Conservation (phyloP, 1,140 invertebrate genomes). For the Drosophila obscura region DNA sequence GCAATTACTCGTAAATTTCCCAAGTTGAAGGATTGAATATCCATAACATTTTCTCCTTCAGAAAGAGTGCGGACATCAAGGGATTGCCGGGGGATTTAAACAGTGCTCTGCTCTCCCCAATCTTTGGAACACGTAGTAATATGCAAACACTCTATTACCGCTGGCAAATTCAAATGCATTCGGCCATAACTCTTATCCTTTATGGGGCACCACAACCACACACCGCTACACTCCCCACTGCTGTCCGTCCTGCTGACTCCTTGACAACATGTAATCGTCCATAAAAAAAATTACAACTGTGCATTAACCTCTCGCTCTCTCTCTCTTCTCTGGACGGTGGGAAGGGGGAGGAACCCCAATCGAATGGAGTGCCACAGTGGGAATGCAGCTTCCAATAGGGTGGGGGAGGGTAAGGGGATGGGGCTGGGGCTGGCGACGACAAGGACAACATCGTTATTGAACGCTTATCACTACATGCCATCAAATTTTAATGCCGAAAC, state of each 20-base stretch:
- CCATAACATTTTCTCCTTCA: conserved; percentile 26
- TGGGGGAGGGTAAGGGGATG: not conserved
- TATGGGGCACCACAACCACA: conserved; percentile 52
- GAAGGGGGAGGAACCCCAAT: conserved; percentile 32
- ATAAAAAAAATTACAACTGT: conserved; percentile 82
- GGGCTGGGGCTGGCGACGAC: conserved; percentile 49
- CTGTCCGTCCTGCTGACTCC: conserved; percentile 42
- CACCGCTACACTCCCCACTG: not conserved
- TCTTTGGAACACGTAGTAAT: conserved; percentile 8
- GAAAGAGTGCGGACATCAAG: conserved; percentile 5
- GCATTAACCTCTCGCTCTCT: conserved; percentile 68
- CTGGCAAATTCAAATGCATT: conserved; percentile 79
- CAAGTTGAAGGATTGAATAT: conserved; percentile 18
- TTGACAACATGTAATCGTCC: conserved; percentile 78
- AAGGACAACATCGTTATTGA: conserved; percentile 69
- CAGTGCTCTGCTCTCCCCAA: conserved; percentile 8
- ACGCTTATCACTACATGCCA: conserved; percentile 81
- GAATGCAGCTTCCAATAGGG: conserved; percentile 12
- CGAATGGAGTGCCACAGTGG: conserved; percentile 40
- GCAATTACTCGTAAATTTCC: not conserved
- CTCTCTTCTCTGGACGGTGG: no score
- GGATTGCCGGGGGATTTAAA: conserved; percentile 25
- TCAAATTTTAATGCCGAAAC: conserved; percentile 81
- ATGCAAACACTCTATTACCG: conserved; percentile 48
- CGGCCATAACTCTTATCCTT: conserved; percentile 77